Base-by-base conservation (phyloP, 2,888 invertebrate genomes). In the Micropterix aruncella region DNA sequence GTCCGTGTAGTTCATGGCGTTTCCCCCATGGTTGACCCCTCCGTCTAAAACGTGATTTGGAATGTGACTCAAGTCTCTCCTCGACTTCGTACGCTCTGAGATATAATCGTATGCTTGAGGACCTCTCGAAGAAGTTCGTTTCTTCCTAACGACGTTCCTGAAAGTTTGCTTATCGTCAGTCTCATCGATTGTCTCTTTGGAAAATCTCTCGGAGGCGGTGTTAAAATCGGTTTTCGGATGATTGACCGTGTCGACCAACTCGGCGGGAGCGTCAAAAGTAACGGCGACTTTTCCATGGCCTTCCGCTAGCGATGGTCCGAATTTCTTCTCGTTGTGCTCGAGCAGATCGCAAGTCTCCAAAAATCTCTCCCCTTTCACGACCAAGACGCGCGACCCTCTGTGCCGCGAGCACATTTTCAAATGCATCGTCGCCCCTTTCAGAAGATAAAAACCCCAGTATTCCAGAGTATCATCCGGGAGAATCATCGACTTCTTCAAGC, bases 381-480 rank as follows among this genome's bases (percentile, higher is more conserved):
- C 83, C 53, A 90, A 66, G 55, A 90, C 79, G 46, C 84, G 77
- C 1, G 88, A 82, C 14, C 89, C 89, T 52, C 80, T 76, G 58
- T 76, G 83, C 57, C 83, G 75, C 9, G 89, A 88, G 58, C 89
- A 90, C 39, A 84, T 82, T 56, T 84, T 83, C 17, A 90, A 64
- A 50, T 77, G 75, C 2, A 90, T 87, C 9, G 75, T 75, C 2
- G 89, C 86, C 17, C 87, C 88, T 61, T 80, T 77, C 41, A 86
- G 66, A 40, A 90, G 66, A 64, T 83, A 89, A 63, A 90, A 89
- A 2, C 89, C 88, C 88, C 88, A 90, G 60, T 89, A 90, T 60
- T 90, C 89, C 27, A 89, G 63, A 7, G 88, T 87, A 55, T 89
- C 89, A 59, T 89, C 89, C 0, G 86, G 87, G 49, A 90, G 62